Conservation (phyloP, 2,113 vertebrate species). For the Bos javanicus region DNA sequence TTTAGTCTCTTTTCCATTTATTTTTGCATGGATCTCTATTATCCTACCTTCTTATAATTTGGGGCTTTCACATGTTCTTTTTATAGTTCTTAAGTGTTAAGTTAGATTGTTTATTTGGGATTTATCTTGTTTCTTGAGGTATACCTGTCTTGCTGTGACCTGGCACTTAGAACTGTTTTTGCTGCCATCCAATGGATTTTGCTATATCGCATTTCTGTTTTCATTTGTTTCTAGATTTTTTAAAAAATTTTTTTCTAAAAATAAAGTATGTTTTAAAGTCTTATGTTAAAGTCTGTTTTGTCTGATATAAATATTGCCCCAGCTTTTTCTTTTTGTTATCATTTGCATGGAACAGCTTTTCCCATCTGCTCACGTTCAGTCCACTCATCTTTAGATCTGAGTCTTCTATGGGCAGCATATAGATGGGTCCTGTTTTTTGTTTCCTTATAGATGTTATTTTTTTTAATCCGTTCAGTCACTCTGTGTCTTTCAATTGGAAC, state of each 20-base stretch:
- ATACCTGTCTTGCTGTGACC: not conserved
- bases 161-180: not conserved
- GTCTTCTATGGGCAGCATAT: not conserved
- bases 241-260: not conserved
- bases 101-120: not conserved
- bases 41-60: not conserved
- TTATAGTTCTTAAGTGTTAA: not conserved
- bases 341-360: not conserved
- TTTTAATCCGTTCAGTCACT: not conserved
- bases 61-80: not conserved
- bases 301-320: not conserved
- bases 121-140: not conserved
- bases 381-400: not conserved
- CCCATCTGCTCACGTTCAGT: not conserved
- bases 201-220: not conserved
- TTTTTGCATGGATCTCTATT: not conserved
- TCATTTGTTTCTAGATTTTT: not conserved
- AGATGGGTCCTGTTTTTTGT: not conserved
- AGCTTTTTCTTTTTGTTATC: not conserved
- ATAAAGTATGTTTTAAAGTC: not conserved
- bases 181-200: not conserved
- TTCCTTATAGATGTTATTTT: not conserved
- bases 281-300: not conserved
- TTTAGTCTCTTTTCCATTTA: not conserved
- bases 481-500: not conserved